Conservation (phyloP, 2,888 invertebrate species). For the Spilarctia lutea region DNA sequence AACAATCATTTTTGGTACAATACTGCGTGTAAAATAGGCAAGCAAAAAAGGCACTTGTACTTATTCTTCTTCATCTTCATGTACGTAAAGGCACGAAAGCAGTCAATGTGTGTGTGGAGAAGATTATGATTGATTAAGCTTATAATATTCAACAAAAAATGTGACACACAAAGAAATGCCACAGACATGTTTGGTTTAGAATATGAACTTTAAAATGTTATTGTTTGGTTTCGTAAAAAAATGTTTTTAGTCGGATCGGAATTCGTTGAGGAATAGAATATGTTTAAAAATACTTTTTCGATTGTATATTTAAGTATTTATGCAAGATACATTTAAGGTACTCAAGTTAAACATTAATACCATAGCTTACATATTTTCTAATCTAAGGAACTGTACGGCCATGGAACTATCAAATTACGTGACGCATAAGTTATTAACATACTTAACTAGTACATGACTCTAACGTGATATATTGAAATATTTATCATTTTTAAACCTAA, state of each 20-base stretch:
- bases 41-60: conserved; percentile 26
- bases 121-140: conserved; percentile 16
- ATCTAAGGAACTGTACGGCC: not conserved
- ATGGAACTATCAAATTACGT: not conserved
- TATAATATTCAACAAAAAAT: conserved; percentile 3
- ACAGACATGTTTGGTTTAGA: not conserved
- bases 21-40: conserved; percentile 19
- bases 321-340: not conserved
- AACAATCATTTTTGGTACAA: conserved; percentile 30
- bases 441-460: not conserved
- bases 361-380: not conserved
- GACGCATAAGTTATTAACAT: not conserved
- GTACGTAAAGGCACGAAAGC: not conserved
- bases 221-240: not conserved
- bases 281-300: not conserved
- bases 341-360: not conserved
- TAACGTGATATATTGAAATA: not conserved
- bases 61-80: conserved; percentile 23
- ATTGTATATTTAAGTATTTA: not conserved
- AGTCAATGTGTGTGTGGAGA: not conserved
- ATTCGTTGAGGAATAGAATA: not conserved
- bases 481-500: not conserved
- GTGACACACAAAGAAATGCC: not conserved
- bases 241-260: not conserved
- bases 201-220: not conserved